phyloP scores from a whole-genome alignment of 2,113 vertebrate genomes.

The Archocentrus centrarchus region DNA sequence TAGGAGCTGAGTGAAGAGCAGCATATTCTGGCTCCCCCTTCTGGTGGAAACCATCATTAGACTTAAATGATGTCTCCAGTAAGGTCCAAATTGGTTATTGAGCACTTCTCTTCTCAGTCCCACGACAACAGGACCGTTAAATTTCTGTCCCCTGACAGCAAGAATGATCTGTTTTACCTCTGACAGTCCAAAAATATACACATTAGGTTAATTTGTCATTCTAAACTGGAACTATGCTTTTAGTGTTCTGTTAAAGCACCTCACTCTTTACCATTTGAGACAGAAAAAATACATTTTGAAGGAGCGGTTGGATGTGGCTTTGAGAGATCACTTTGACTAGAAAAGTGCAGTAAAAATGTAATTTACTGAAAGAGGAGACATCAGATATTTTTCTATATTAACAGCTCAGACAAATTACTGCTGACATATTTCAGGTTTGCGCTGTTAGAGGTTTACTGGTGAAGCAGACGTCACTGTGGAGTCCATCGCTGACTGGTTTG shows the following conservation, averaged over 20 bases:
- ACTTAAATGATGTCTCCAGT: not conserved
- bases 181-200: not conserved
- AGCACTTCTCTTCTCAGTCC: not conserved
- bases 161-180: not conserved
- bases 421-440: not conserved
- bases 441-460: not conserved
- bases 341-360: not conserved
- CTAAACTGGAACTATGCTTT: not conserved
- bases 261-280: not conserved
- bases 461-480: not conserved
- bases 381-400: not conserved
- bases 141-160: not conserved
- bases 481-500: conserved; percentile 10
- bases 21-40: conserved; percentile 51
- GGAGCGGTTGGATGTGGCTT: not conserved
- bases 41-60: conserved; percentile 42
- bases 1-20: not conserved
- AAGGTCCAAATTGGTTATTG: not conserved
- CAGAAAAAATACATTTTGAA: not conserved
- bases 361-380: not conserved
- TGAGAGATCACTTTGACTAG: not conserved
- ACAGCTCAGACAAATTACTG: not conserved
- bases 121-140: not conserved
- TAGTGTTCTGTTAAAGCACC: not conserved
- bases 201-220: not conserved